A percentile compares a stretch with the other conserved stretches of the same genome.
Evolutionary conservation across 2,113 vertebrate genomes (phyloP).

Genomic region (Xiphias gladius): DNA sequence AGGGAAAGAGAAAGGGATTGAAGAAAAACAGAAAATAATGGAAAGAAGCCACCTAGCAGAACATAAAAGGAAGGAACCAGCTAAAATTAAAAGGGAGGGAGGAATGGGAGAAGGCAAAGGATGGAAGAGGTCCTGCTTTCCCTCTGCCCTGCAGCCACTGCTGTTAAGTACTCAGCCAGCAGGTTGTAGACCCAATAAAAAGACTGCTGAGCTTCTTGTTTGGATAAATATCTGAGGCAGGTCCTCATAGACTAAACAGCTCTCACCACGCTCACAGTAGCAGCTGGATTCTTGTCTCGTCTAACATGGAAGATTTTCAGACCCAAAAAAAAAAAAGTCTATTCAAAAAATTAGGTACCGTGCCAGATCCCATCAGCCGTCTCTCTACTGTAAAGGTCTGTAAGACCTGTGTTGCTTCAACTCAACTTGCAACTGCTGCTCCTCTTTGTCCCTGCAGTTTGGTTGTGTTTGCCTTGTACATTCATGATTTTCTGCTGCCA

Average conservation of each 20-base stretch:
- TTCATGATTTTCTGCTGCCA: too few species aligned
- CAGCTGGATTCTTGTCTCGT: not conserved
- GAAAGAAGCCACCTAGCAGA: not conserved
- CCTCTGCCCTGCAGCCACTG: conserved; percentile 11
- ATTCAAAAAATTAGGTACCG: not conserved
- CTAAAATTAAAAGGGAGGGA: not conserved
- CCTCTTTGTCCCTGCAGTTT: not conserved
- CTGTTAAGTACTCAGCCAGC: conserved; percentile 23
- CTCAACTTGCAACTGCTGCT: not conserved
- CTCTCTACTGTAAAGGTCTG: too few species aligned
- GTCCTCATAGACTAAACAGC: conserved; percentile 27
- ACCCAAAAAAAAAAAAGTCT: not conserved
- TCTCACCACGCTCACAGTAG: conserved; percentile 18
- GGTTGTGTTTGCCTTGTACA: not conserved
- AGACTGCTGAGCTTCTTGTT: conserved; percentile 47
- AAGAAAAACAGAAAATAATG: not conserved
- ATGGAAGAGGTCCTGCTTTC: not conserved
- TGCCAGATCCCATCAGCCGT: not conserved
- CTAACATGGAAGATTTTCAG: not conserved
- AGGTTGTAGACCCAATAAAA: conserved; percentile 58
- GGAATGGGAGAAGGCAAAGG: not conserved
- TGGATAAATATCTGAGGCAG: not conserved
- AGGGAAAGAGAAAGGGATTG: not conserved
- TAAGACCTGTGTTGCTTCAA: too few species aligned
- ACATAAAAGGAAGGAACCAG: not conserved